A percentile compares a stretch with the other conserved stretches of the same genome.
Conservation (phyloP, 2,113 vertebrate species). For the Globicephala melas region DNA sequence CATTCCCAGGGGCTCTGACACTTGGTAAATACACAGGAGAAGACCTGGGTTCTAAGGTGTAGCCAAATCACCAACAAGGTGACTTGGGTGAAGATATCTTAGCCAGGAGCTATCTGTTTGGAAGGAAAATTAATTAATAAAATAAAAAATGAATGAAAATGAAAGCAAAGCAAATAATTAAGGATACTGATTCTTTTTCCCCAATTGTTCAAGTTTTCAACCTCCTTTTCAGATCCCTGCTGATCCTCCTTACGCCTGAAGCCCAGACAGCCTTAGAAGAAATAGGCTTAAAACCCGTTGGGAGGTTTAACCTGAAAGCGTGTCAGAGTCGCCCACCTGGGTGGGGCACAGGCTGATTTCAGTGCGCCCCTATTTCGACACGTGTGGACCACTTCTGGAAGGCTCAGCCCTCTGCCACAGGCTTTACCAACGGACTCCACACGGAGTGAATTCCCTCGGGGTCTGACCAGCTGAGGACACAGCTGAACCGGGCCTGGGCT, state of each 20-base stretch:
- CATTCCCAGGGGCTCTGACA: not conserved
- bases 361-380: too few relatives aligned
- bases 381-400: accelerated
- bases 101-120: not conserved
- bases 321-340: not conserved
- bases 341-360: not conserved
- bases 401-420: not conserved
- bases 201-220: not conserved
- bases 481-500: not conserved
- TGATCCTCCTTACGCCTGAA: not conserved
- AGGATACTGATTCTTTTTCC: not conserved
- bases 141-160: not conserved
- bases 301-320: not conserved
- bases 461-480: not conserved
- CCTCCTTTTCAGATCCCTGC: not conserved
- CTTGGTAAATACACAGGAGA: not conserved
- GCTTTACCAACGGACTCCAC: accelerated
- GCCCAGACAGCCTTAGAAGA: not conserved
- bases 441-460: not conserved
- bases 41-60: not conserved
- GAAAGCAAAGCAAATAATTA: not conserved
- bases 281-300: not conserved
- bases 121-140: not conserved
- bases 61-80: not conserved
- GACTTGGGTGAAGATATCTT: not conserved